These are phyloP conservation scores for Otus scops DNA, from an alignment of 2,797 vertebrate genomes.

Conservation along the genomic window DNA sequence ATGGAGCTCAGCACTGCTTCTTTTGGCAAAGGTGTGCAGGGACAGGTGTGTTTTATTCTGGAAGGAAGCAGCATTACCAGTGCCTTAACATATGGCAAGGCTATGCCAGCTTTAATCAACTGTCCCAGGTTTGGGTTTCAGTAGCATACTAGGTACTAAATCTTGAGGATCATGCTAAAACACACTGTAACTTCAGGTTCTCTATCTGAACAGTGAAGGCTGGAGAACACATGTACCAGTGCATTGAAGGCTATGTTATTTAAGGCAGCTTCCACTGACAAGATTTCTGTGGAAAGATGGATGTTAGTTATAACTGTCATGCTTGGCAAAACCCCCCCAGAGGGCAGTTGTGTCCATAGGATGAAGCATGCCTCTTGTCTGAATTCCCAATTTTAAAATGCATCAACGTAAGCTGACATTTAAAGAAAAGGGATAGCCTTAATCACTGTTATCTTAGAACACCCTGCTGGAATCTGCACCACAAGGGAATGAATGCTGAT, in stretches of 20 bases:
- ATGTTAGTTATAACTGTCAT: neutral
- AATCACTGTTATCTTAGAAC: neutral
- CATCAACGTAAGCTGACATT: neutral
- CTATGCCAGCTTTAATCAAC: neutral
- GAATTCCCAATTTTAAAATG: neutral
- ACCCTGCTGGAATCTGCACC: neutral
- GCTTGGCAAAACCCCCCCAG: neutral
- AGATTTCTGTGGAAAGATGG: neutral
- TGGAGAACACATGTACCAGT: neutral
- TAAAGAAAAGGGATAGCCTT: conserved; percentile 5
- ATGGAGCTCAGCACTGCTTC: neutral
- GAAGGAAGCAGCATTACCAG: neutral
- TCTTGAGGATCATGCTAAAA: neutral
- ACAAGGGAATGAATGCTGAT: neutral
- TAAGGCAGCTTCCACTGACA: neutral
- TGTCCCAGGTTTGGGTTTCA: neutral
- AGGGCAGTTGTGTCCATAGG: neutral
- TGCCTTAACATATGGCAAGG: neutral
- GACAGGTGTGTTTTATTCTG: neutral
- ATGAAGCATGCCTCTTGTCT: neutral
- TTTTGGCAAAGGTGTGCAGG: neutral
- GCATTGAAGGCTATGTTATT: neutral
- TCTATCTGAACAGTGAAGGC: neutral
- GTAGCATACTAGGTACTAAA: neutral
- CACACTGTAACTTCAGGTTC: neutral